A percentile compares a stretch with the other conserved stretches of the same genome.
Conservation (phyloP, 2,888 invertebrate species). For the Harpagoxenus sublaevis region DNA sequence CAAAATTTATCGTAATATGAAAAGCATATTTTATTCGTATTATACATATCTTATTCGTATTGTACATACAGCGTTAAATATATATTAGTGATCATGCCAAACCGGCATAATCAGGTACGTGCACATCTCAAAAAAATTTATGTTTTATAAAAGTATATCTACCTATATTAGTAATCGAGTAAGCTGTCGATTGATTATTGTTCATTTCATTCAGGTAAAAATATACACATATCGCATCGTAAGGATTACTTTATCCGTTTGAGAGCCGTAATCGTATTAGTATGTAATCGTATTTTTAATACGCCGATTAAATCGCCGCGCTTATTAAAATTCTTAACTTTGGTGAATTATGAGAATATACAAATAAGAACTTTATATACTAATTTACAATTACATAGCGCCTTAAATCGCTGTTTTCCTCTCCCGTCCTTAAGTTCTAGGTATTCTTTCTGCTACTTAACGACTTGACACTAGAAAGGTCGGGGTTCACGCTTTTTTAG, state of each 20-base stretch:
- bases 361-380: background rate
- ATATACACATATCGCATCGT: constrained; percentile 12
- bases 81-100: constrained; percentile 67
- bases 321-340: constrained; percentile 8
- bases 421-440: background rate
- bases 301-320: background rate
- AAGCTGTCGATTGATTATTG: background rate
- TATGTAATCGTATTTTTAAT: background rate
- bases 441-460: background rate
- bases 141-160: constrained; percentile 64
- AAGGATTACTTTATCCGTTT: background rate
- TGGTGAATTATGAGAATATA: background rate
- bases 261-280: background rate
- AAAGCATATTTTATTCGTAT: constrained; percentile 77
- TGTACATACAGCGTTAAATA: constrained; percentile 75
- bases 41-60: constrained; percentile 77
- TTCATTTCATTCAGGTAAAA: background rate
- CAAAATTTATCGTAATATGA: constrained; percentile 54
- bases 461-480: background rate
- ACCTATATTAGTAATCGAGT: constrained; percentile 9
- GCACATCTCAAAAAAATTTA: constrained; percentile 17
- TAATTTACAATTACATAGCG: background rate
- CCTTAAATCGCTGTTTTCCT: background rate
- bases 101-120: constrained; percentile 41
- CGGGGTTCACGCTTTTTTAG: background rate